Base-by-base conservation (phyloP, 2,797 vertebrate genomes). In the Coregonus ussuriensis region DNA sequence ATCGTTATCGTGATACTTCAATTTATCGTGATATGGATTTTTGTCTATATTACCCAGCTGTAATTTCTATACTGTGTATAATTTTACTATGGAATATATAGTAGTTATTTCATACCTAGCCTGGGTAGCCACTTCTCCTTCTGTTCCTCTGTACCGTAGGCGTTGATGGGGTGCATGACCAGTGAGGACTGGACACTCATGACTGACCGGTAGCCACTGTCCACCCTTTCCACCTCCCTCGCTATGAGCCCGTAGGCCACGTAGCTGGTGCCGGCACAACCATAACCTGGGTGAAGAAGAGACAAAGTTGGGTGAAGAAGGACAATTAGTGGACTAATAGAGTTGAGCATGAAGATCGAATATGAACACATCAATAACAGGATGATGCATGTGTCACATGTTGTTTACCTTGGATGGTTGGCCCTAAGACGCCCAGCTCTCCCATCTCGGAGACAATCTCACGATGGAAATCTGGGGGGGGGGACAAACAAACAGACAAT, bases 181-280 rank as follows among this genome's bases (percentile, higher is more conserved):
- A 98, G 92, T 0, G 97, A 97, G 0, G 96, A 97, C 94, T 98
- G 97, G 69, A 98, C 97, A 0, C 96, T 97, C 96, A 98, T 96
- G 35, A 94, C 93, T 0, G 97, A 97, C 70, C 97, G 95, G 82
- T 97, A 99, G 53, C 96, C 94, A 1, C 97, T 99, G 92, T 99
- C 97, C 85, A 99, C 96, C 1, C 92, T 87, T 91, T 98, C 97
- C 31, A 97, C 92, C 83, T 99, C 97, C 77, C 96, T 93, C 2
- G 97, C 93, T 14, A 97, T 94, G 83, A 99, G 89, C 52, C 97
- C 97, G 3, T 97, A 98, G 3, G 96, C 95, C 81, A 98, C 97
- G 0, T 96, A 97, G 37, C 96, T 96, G 0, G 94, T 95, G 52
- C 96, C 97, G 3, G 97, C 96, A 84, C 97, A 98, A 84, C 96